These are phyloP conservation scores for Philhelius pedissequus DNA, from an alignment of 2,888 invertebrate genomes.

Conservation along the genomic window DNA sequence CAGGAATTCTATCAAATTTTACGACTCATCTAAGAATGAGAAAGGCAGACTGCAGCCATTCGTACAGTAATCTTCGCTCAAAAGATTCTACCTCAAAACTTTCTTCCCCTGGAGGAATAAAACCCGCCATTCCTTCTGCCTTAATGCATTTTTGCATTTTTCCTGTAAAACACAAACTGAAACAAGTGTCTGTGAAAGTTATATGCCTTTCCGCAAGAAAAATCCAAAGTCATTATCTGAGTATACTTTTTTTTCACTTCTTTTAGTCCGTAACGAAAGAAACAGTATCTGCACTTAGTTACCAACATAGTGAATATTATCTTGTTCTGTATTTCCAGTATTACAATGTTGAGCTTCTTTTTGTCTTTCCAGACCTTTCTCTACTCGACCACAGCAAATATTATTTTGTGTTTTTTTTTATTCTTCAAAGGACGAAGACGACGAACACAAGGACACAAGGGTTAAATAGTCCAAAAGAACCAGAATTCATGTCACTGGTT, in stretches of 20 bases:
- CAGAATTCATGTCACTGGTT: slow-evolving; percentile 56
- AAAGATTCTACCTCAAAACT: slow-evolving; percentile 12
- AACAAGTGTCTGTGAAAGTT: slow-evolving; percentile 59
- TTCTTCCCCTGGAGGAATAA: not conserved
- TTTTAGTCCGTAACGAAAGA: slow-evolving; percentile 12
- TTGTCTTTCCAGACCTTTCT: not conserved
- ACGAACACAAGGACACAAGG: not conserved
- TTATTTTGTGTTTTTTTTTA: not conserved
- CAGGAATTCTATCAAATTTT: not conserved
- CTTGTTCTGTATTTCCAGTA: not conserved
- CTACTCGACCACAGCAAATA: slow-evolving; percentile 29
- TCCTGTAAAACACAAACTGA: slow-evolving; percentile 37
- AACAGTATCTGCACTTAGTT: slow-evolving; percentile 53
- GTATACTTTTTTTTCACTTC: not conserved
- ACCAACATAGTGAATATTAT: slow-evolving; percentile 49
- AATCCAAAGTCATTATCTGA: slow-evolving; percentile 57
- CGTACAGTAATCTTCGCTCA: slow-evolving; percentile 2
- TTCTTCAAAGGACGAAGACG: not conserved
- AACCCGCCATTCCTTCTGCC: not conserved
- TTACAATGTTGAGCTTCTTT: slow-evolving; percentile 17
- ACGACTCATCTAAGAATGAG: not conserved
- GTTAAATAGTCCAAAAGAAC: slow-evolving; percentile 41
- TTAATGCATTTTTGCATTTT: slow-evolving; percentile 17
- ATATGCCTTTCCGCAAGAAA: slow-evolving; percentile 64
- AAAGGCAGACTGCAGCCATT: not conserved